Conservation (phyloP, 2,888 invertebrate species). For the Cephus pygmeus region DNA sequence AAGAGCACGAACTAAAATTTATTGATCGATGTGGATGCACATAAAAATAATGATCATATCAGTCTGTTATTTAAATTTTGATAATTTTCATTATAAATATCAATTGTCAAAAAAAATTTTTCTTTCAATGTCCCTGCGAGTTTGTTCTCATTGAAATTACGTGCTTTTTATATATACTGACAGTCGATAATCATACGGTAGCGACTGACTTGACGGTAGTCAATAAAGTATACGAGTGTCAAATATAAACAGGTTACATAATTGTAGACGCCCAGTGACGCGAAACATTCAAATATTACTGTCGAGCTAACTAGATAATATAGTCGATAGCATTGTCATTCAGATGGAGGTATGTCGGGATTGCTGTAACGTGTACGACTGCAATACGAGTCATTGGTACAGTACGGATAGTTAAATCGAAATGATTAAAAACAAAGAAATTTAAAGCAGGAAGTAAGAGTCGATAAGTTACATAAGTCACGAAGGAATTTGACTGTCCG, state of each 20-base stretch:
- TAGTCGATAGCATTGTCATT: conserved; percentile 6
- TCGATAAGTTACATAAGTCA: neutral
- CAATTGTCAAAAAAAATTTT: too few species aligned
- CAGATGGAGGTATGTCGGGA: neutral
- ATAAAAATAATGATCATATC: neutral
- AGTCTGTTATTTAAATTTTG: neutral
- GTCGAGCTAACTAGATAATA: conserved; percentile 6
- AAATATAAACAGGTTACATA: neutral
- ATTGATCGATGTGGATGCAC: neutral
- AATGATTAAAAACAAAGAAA: neutral
- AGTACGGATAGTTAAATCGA: neutral
- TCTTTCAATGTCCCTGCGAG: too few species aligned
- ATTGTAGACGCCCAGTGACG: neutral
- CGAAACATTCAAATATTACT: conserved; percentile 4
- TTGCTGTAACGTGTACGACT: neutral
- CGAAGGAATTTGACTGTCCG: neutral
- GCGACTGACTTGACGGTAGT: neutral
- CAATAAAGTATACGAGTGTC: neutral
- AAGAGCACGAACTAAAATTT: neutral
- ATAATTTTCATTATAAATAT: too few species aligned
- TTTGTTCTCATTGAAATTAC: neutral
- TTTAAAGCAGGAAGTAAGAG: neutral
- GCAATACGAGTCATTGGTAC: neutral
- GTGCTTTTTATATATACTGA: neutral
- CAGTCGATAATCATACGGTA: neutral